Evolutionary conservation across 2,797 vertebrate species (phyloP).

Genomic region (Neosalanx taihuensis): DNA sequence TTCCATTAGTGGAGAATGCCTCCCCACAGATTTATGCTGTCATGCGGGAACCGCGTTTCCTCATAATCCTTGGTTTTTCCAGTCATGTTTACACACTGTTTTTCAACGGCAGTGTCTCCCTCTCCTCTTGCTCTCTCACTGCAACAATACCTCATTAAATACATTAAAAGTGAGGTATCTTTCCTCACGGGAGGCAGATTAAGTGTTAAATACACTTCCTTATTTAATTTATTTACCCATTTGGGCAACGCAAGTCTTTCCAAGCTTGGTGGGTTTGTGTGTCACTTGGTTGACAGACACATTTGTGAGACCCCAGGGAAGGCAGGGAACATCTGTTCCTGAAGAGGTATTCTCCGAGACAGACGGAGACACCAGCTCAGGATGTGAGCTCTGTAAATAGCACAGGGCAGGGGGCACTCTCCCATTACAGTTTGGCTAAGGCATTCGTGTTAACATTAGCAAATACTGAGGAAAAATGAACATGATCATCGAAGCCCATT

Average conservation of each 20-base stretch:
- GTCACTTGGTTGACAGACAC: conserved; percentile 44
- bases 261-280: conserved; percentile 42
- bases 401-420: background rate
- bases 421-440: conserved; percentile 10
- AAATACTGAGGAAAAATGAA: conserved; percentile 18
- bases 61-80: conserved; percentile 55
- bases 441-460: conserved; percentile 17
- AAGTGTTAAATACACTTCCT: conserved; percentile 40
- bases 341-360: conserved; percentile 51
- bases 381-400: background rate
- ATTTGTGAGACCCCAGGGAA: conserved; percentile 43
- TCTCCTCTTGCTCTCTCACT: background rate
- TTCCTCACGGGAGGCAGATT: conserved; percentile 34
- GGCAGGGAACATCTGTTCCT: conserved; percentile 58
- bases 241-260: conserved; percentile 33
- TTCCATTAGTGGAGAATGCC: conserved; percentile 58
- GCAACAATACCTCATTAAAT: conserved; percentile 28
- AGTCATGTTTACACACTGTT: conserved; percentile 39
- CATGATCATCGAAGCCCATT: conserved; percentile 7
- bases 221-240: conserved; percentile 47
- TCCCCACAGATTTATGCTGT: conserved; percentile 60
- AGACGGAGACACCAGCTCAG: conserved; percentile 41
- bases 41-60: conserved; percentile 57
- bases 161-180: conserved; percentile 20
- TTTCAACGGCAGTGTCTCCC: conserved; percentile 15